Conservation (phyloP, 2,113 vertebrate genomes). For the Mohoua ochrocephala region DNA sequence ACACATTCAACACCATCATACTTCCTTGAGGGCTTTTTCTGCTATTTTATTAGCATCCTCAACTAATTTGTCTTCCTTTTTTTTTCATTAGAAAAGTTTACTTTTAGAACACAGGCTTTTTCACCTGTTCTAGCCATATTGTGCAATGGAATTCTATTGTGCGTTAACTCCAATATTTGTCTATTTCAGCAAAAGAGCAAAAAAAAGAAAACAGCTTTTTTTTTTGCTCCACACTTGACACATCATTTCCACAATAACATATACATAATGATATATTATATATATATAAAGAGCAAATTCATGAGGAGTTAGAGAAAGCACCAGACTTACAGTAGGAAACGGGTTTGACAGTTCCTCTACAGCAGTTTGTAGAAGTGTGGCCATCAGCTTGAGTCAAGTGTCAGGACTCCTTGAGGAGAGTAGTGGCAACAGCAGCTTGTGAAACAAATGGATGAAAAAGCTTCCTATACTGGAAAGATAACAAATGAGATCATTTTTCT, state of each 20-base stretch:
- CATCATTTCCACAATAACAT: not conserved
- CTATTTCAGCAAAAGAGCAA: not conserved
- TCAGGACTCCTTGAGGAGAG: not conserved
- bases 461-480: not conserved
- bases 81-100: not conserved
- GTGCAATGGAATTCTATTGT: not conserved
- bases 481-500: not conserved
- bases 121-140: not conserved
- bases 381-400: not conserved
- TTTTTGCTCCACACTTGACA: not conserved
- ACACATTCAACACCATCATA: not conserved
- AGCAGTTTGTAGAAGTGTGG: not conserved
- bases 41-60: not conserved
- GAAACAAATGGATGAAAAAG: not conserved
- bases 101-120: not conserved
- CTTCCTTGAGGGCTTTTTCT: not conserved
- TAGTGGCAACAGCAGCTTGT: not conserved
- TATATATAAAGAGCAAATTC: not conserved
- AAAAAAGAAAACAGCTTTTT: not conserved
- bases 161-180: not conserved
- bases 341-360: not conserved
- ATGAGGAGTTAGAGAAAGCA: not conserved
- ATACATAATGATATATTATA: not conserved
- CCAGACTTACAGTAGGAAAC: not conserved
- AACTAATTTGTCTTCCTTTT: not conserved